phyloP scores from a whole-genome alignment of 2,113 vertebrate species.

The Paratilapia polleni region DNA sequence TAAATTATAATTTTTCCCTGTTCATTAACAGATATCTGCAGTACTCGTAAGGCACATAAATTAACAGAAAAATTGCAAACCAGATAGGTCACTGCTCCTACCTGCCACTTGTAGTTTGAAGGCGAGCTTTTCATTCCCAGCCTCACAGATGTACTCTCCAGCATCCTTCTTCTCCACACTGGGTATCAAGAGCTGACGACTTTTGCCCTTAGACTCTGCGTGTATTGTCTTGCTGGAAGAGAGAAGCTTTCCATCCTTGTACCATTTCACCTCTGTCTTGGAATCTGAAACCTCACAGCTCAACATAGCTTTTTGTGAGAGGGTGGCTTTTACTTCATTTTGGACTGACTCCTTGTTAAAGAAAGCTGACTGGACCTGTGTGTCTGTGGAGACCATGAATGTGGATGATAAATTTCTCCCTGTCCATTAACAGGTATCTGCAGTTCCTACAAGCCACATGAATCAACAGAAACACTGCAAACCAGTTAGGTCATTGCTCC shows the following conservation, averaged over 20 bases:
- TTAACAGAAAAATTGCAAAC: neutral
- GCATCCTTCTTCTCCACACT: slow-evolving; percentile 83
- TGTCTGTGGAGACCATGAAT: too few species aligned
- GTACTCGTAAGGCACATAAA: neutral
- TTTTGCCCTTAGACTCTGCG: slow-evolving; percentile 74
- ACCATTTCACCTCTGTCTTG: slow-evolving; percentile 84
- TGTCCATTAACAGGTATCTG: too few species aligned
- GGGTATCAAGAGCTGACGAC: slow-evolving; percentile 75
- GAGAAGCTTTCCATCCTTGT: slow-evolving; percentile 83
- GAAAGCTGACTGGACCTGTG: slow-evolving; percentile 62
- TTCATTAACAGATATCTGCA: neutral
- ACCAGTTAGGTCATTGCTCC: neutral
- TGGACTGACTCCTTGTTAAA: slow-evolving; percentile 80
- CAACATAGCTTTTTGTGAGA: slow-evolving; percentile 73
- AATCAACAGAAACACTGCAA: too few species aligned
- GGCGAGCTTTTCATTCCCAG: slow-evolving; percentile 77
- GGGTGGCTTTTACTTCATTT: slow-evolving; percentile 73
- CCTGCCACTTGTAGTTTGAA: slow-evolving; percentile 60
- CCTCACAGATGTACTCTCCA: slow-evolving; percentile 84
- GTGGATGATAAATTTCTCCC: too few species aligned
- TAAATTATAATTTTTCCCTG: neutral
- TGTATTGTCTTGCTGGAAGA: slow-evolving; percentile 71
- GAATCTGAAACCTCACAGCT: slow-evolving; percentile 81
- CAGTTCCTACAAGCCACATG: too few species aligned
- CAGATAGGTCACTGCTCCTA: neutral